Evolutionary conservation across 2,797 vertebrate genomes (phyloP).

Genomic region (Bovichtus variegatus): DNA sequence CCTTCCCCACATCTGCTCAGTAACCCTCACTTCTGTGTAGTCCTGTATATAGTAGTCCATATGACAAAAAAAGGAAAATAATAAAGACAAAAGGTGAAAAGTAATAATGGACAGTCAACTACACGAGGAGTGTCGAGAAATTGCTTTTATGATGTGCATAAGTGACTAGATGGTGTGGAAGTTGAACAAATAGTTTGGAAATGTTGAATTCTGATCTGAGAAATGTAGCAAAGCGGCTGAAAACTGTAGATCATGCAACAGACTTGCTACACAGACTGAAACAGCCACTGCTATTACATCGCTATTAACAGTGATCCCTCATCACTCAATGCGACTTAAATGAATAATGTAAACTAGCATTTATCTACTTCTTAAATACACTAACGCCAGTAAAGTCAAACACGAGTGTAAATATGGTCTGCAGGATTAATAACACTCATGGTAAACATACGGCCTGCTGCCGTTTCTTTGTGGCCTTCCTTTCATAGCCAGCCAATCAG

Average conservation of each 20-base stretch:
- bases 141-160: no score
- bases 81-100: background rate
- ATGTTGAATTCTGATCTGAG: no score
- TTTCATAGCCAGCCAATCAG: slow-evolving; percentile 75
- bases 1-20: no score
- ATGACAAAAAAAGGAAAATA: no score
- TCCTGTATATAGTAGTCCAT: no score
- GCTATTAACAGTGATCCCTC: slow-evolving; percentile 15
- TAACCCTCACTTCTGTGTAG: no score
- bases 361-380: background rate
- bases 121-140: no score
- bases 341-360: background rate
- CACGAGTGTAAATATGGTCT: background rate
- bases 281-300: background rate
- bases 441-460: slow-evolving; percentile 28
- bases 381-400: background rate
- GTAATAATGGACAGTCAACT: no score
- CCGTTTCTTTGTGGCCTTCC: slow-evolving; percentile 75
- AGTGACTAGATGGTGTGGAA: no score
- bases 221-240: no score
- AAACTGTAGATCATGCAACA: background rate
- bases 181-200: no score
- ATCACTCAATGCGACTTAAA: background rate
- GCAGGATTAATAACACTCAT: background rate
- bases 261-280: background rate